These are phyloP conservation scores for Carcina quercana DNA, from an alignment of 2,888 invertebrate genomes.

Conservation along the genomic window DNA sequence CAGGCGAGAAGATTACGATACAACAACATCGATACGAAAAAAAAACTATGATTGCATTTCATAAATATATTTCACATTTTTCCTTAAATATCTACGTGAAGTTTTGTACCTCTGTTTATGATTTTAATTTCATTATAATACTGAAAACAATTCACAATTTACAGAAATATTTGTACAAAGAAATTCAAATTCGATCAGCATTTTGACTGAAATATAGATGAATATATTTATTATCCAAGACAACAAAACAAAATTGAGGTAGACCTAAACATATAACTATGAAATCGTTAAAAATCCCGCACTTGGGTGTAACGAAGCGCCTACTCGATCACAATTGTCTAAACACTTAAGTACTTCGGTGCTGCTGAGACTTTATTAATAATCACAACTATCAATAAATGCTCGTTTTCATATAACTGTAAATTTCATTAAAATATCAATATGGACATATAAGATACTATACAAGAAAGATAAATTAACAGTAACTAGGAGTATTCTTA, in stretches of 20 bases:
- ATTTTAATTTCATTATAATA: slow-evolving; percentile 39
- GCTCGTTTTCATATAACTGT: slow-evolving; percentile 28
- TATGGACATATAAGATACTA: too few relatives aligned
- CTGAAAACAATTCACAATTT: slow-evolving; percentile 25
- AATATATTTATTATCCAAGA: background rate
- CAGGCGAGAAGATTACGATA: too few relatives aligned
- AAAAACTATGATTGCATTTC: too few relatives aligned
- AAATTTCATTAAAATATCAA: slow-evolving; percentile 16
- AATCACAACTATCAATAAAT: slow-evolving; percentile 39
- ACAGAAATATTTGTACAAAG: slow-evolving; percentile 13
- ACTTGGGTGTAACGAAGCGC: too few relatives aligned
- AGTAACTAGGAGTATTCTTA: slow-evolving; percentile 32
- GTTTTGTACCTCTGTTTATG: slow-evolving; percentile 34
- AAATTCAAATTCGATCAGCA: background rate
- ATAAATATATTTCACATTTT: slow-evolving; percentile 21
- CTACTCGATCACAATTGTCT: too few relatives aligned
- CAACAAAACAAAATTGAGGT: slow-evolving; percentile 7
- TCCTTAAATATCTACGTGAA: slow-evolving; percentile 39
- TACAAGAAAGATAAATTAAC: too few relatives aligned
- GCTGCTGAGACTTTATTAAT: slow-evolving; percentile 37
- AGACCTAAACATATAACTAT: slow-evolving; percentile 6
- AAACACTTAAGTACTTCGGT: slow-evolving; percentile 45
- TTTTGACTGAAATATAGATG: background rate
- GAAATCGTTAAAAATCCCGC: too few relatives aligned
- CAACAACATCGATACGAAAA: too few relatives aligned